Conservation (phyloP, 2,113 vertebrate genomes). For the Thryonomys swinderianus region DNA sequence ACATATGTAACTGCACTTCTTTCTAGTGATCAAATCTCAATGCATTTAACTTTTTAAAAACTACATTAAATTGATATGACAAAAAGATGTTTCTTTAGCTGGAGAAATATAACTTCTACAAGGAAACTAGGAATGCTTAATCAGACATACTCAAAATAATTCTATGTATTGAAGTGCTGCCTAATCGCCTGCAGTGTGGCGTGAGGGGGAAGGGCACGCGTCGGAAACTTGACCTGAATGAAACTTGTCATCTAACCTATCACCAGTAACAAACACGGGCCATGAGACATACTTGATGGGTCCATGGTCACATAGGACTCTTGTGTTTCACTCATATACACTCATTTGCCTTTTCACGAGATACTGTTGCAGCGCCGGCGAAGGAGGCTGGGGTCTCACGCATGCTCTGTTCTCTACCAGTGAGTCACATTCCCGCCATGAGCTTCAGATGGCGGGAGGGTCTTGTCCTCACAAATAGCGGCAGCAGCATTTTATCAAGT, state of each 20-base stretch:
- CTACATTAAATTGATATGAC: neutral
- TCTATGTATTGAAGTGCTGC: neutral
- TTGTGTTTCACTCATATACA: constrained; percentile 23
- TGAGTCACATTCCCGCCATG: too few relatives aligned
- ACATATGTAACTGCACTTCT: rapidly evolving
- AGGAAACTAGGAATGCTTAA: neutral
- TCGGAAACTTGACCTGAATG: neutral
- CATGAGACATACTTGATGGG: neutral
- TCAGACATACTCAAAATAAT: neutral
- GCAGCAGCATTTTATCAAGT: neutral
- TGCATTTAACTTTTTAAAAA: neutral
- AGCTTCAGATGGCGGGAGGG: neutral
- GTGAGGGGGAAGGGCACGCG: neutral
- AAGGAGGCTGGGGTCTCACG: neutral
- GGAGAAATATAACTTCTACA: neutral
- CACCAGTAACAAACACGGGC: neutral
- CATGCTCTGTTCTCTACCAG: neutral
- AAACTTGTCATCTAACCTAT: neutral
- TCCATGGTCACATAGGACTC: neutral
- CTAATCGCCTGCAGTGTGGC: neutral
- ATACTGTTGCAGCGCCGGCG: neutral
- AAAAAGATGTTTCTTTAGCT: neutral
- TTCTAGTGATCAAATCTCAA: neutral
- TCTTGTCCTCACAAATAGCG: neutral
- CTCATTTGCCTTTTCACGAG: neutral